Conservation (phyloP, 2,888 invertebrate species). For the Panzeria rudis region DNA sequence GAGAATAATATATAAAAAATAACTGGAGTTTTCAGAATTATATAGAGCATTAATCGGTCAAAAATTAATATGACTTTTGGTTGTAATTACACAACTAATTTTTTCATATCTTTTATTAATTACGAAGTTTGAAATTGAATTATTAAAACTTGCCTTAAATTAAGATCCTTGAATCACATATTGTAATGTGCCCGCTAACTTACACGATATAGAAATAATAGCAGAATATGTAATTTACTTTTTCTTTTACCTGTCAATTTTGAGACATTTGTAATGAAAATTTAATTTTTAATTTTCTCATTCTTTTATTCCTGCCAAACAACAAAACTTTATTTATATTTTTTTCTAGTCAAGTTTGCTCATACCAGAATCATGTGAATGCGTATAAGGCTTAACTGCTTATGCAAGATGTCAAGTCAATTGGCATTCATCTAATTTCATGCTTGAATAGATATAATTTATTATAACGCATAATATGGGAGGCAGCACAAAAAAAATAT, state of each 20-base stretch:
- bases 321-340: neutral
- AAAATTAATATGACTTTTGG: too few relatives aligned
- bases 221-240: too few relatives aligned
- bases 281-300: neutral
- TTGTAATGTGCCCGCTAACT: too few relatives aligned
- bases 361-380: slow-evolving; percentile 35
- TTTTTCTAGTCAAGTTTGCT: neutral
- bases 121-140: too few relatives aligned
- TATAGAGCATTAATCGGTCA: too few relatives aligned
- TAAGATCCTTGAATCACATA: too few relatives aligned
- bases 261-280: neutral
- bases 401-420: slow-evolving; percentile 74
- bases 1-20: too few relatives aligned
- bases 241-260: neutral
- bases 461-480: slow-evolving; percentile 71
- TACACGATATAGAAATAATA: too few relatives aligned
- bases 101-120: too few relatives aligned
- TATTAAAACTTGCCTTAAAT: too few relatives aligned
- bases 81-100: too few relatives aligned
- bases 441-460: slow-evolving; percentile 72
- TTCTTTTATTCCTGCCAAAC: neutral
- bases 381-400: slow-evolving; percentile 57
- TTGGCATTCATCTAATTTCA: slow-evolving; percentile 76
- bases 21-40: too few relatives aligned
- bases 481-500: slow-evolving; percentile 24